Evolutionary conservation across 2,797 vertebrate species (phyloP).

Genomic region (Sebastes miniatus): DNA sequence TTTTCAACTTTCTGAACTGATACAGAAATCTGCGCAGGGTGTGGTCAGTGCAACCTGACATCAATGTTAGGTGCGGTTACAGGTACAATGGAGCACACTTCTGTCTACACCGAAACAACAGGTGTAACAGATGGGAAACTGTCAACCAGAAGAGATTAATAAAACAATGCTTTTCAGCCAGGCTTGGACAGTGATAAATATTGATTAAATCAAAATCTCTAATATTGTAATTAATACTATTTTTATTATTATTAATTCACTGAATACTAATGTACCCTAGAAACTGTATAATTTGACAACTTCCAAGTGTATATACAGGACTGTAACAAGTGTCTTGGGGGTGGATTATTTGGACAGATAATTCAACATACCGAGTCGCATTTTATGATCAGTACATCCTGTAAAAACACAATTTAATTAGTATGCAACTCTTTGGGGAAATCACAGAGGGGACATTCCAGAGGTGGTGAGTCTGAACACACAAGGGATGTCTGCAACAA

Average conservation of each 20-base stretch:
- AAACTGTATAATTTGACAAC: not conserved
- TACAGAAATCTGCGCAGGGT: not conserved
- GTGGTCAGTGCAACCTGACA: not conserved
- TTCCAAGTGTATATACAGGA: not conserved
- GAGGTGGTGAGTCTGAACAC: constrained; percentile 19
- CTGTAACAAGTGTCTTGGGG: constrained; percentile 1
- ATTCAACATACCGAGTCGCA: constrained; percentile 1
- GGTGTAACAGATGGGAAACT: not conserved
- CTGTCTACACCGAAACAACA: not conserved
- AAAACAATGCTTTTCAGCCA: not conserved
- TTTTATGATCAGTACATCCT: constrained; percentile 6
- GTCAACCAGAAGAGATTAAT: not conserved
- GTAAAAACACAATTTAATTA: constrained; percentile 39
- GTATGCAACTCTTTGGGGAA: constrained; percentile 11
- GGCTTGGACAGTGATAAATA: not conserved
- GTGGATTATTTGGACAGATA: constrained; percentile 43
- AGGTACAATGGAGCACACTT: not conserved
- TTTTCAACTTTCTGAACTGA: not conserved
- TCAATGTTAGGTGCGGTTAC: not conserved
- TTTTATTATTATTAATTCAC: not conserved
- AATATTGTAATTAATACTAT: not conserved
- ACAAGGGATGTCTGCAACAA: constrained; percentile 14
- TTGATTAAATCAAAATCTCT: not conserved
- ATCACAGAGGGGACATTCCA: constrained; percentile 10
- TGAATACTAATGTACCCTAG: not conserved